Conservation (phyloP, 2,888 invertebrate species). For the Aphrophora alni region DNA sequence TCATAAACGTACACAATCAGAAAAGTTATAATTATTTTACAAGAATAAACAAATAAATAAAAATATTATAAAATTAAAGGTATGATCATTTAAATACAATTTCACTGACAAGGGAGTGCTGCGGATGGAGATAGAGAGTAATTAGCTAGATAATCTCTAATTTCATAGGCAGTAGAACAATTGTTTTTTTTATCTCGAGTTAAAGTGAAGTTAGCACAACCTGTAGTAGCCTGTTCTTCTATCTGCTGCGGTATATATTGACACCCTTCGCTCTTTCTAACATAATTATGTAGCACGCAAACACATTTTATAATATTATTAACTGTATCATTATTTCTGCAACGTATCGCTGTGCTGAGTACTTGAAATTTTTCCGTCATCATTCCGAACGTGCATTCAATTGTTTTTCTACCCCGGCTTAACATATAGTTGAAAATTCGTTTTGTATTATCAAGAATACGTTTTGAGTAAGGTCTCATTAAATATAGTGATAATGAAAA, state of each 20-base stretch:
- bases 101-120: conserved; percentile 44
- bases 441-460: conserved; percentile 46
- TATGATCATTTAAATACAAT: conserved; percentile 1
- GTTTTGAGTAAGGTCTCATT: conserved; percentile 50
- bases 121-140: conserved; percentile 41
- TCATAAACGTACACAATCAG: too few relatives aligned
- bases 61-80: too few relatives aligned
- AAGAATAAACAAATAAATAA: too few relatives aligned
- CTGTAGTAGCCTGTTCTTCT: background rate
- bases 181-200: conserved; percentile 21
- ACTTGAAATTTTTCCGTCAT: conserved; percentile 48
- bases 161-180: too few relatives aligned
- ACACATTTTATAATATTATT: conserved; percentile 45
- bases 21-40: too few relatives aligned
- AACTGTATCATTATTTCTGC: conserved; percentile 42
- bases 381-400: conserved; percentile 42
- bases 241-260: background rate
- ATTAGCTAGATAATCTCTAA: too few relatives aligned
- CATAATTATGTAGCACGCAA: conserved; percentile 45
- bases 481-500: conserved; percentile 49
- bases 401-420: conserved; percentile 43
- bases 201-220: background rate
- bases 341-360: conserved; percentile 44
- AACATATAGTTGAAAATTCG: conserved; percentile 48
- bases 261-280: too few relatives aligned